phyloP scores from a whole-genome alignment of 2,113 vertebrate species.

The Malurus cyaneus region DNA sequence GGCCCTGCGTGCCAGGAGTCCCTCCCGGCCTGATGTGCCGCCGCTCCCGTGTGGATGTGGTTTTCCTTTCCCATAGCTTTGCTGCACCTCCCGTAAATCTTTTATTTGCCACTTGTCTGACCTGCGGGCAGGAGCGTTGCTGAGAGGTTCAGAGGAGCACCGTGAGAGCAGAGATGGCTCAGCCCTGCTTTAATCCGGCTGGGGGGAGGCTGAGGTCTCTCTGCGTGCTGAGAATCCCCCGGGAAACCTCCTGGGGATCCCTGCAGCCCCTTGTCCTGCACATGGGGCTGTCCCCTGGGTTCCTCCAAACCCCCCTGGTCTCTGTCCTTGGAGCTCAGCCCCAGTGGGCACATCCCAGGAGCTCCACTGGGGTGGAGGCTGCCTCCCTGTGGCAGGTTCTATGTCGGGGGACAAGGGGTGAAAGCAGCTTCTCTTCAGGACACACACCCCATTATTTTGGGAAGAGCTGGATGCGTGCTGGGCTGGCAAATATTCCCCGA shows the following conservation, averaged over 20 bases:
- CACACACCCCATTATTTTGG: background rate
- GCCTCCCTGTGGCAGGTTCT: background rate
- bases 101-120: conserved; percentile 42
- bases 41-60: background rate
- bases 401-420: rapidly evolving
- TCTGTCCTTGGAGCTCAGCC: background rate
- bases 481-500: background rate
- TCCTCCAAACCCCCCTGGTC: rapidly evolving
- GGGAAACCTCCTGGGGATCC: background rate
- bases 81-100: conserved; percentile 37
- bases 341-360: background rate
- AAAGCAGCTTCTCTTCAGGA: background rate
- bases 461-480: background rate
- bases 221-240: background rate
- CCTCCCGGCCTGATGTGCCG: background rate
- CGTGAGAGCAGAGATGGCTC: background rate
- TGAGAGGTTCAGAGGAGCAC: background rate
- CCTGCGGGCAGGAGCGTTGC: conserved; percentile 25
- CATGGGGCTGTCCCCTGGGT: background rate
- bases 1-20: background rate
- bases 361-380: background rate
- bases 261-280: background rate
- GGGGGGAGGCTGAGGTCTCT: background rate
- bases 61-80: conserved; percentile 23
- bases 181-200: background rate